These are phyloP conservation scores for Aplochiton taeniatus DNA, from an alignment of 2,797 vertebrate species.

Conservation along the genomic window DNA sequence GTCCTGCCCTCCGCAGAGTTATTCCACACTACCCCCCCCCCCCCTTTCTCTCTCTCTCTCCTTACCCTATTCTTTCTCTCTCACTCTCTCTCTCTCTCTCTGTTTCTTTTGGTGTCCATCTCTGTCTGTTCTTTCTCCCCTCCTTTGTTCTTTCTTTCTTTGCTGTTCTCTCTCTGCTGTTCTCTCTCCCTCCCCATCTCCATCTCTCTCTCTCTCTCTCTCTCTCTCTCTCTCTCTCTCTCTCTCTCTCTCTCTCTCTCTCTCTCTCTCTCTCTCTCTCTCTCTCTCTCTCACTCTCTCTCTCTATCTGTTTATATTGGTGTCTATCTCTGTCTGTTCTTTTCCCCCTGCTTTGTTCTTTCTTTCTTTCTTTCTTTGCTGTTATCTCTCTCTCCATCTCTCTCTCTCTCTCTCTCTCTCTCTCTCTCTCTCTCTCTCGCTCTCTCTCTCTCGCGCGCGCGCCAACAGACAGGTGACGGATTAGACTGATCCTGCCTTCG, in stretches of 20 bases:
- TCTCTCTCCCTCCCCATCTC: conserved; percentile 22
- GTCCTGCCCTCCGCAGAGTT: conserved; percentile 13
- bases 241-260: not conserved
- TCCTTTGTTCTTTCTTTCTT: conserved; percentile 56
- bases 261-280: not conserved
- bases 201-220: not conserved
- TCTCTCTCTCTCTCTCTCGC: too few species aligned
- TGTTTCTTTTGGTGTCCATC: too few species aligned
- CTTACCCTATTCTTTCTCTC: conserved; percentile 7
- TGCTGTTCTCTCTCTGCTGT: conserved; percentile 28
- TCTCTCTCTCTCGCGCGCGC: too few species aligned
- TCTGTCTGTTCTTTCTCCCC: too few species aligned
- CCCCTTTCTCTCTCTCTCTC: conserved; percentile 2
- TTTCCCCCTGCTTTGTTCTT: too few species aligned
- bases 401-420: too few species aligned
- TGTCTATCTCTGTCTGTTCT: too few species aligned
- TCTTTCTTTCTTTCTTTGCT: not conserved
- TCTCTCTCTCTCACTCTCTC: not conserved
- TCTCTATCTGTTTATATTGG: not conserved
- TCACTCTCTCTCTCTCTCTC: conserved; percentile 31
- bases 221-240: conserved; percentile 18
- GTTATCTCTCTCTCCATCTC: too few species aligned
- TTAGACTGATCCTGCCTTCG: too few species aligned
- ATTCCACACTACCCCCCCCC: too few species aligned
- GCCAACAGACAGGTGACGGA: too few species aligned